Base-by-base conservation (phyloP, 2,888 invertebrate genomes). In the Polydrusus tereticollis region DNA sequence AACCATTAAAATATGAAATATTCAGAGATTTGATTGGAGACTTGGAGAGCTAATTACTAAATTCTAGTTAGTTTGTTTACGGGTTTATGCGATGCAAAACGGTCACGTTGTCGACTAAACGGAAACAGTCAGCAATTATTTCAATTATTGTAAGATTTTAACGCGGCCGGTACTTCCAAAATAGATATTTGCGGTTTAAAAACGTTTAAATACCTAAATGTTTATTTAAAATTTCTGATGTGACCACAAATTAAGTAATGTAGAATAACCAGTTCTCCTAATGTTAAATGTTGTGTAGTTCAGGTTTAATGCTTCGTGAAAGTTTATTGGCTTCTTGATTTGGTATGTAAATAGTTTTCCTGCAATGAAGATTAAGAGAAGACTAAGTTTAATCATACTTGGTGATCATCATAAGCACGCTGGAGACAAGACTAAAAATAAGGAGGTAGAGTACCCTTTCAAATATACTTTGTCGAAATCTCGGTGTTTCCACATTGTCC, bases 361-460 rank as follows among this genome's bases (percentile, higher is more conserved):
- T 14, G 26, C 8, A 23, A 74, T 74, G 74, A 74, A 74, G 41
- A 64, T 74, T 29, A 74, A 74, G 47, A 65, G 73, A 26, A 52
- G 74, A 8, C 43, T 74, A 3, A 72, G 74, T 60, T 72, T 72
- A 14, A 72, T 67, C 14, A 59, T 74, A n/a, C 36, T 69, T 5
- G 60, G 74, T 2, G 62, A 68, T 45, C 64, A 68, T 33, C 57
- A 50, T 55, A 45, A 52, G 5, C 63, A 60, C n/a, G n/a, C n/a
- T 36, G 18, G 26, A 10, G 36, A 64, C 41, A 74, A 69, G 33
- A 21, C 57, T 20, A 70, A 67, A 47, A 47, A 66, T 43, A 72
- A 66, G 21, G 65, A 73, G 65, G 73, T 73, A 63, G 6, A n/a
- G n/a, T 26, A 26, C 26, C n/a, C 21, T 67, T 41, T 45, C 4